Conservation (phyloP, 2,113 vertebrate genomes). For the Psittacus erithacus region DNA sequence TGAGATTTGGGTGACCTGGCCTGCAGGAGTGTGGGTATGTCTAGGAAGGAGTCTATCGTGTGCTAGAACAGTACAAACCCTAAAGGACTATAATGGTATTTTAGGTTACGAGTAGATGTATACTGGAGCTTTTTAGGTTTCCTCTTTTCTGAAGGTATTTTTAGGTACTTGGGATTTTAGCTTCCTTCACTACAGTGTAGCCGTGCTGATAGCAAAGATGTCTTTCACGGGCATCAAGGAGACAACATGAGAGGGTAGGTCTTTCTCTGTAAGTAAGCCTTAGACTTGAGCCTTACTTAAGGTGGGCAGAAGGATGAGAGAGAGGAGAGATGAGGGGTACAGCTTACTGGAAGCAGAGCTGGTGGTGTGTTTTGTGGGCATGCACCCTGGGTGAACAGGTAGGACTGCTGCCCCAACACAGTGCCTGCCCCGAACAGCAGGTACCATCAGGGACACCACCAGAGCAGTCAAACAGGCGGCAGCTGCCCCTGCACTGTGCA, state of each 20-base stretch:
- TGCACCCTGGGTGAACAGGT: not conserved
- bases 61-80: not conserved
- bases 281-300: slow-evolving; percentile 17
- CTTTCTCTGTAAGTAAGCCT: not conserved
- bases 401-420: not conserved
- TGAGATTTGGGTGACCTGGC: not conserved
- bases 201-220: not conserved
- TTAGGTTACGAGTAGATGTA: not conserved
- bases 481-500: not conserved
- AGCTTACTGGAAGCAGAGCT: not conserved
- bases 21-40: not conserved
- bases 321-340: not conserved
- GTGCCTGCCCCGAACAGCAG: not conserved
- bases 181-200: not conserved
- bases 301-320: not conserved
- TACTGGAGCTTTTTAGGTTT: not conserved
- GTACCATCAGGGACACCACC: accelerated
- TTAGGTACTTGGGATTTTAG: not conserved
- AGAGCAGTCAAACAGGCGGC: not conserved
- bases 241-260: not conserved
- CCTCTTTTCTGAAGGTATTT: not conserved
- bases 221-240: not conserved
- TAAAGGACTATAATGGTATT: not conserved
- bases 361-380: not conserved
- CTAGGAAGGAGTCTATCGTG: accelerated